Conservation (phyloP, 2,888 invertebrate species). For the Epistrophe eligans region DNA sequence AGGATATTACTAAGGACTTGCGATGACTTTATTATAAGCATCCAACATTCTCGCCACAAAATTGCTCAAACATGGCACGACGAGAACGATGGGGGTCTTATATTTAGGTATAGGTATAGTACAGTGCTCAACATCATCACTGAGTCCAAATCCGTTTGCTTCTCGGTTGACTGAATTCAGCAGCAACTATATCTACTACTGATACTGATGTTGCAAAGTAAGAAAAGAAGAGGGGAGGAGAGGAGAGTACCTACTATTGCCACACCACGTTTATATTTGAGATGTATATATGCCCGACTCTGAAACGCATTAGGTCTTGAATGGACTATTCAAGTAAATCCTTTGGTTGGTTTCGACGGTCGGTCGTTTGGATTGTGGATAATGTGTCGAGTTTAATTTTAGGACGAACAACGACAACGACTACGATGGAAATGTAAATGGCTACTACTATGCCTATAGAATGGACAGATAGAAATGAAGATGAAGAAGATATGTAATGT, state of each 20-base stretch:
- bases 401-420: slow-evolving; percentile 27
- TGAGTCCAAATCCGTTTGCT: slow-evolving; percentile 66
- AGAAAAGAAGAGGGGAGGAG: background rate
- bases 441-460: slow-evolving; percentile 20
- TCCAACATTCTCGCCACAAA: slow-evolving; percentile 73
- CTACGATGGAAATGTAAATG: slow-evolving; percentile 46
- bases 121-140: slow-evolving; percentile 3
- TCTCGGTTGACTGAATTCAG: slow-evolving; percentile 52
- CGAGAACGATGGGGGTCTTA: slow-evolving; percentile 11
- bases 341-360: slow-evolving; percentile 65
- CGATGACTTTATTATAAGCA: slow-evolving; percentile 76
- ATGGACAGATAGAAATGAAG: slow-evolving; percentile 30
- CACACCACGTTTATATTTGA: background rate
- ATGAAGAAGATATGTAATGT: slow-evolving; percentile 28
- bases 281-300: background rate
- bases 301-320: slow-evolving; percentile 72
- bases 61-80: slow-evolving; percentile 62
- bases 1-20: slow-evolving; percentile 71
- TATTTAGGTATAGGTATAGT: background rate
- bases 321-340: slow-evolving; percentile 73
- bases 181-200: slow-evolving; percentile 20
- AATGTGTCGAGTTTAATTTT: slow-evolving; percentile 65
- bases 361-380: slow-evolving; percentile 56
- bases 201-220: slow-evolving; percentile 12
- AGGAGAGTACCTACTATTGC: background rate